Base-by-base conservation (phyloP, 2,113 vertebrate species). In the Sphaerodactylus townsendi region DNA sequence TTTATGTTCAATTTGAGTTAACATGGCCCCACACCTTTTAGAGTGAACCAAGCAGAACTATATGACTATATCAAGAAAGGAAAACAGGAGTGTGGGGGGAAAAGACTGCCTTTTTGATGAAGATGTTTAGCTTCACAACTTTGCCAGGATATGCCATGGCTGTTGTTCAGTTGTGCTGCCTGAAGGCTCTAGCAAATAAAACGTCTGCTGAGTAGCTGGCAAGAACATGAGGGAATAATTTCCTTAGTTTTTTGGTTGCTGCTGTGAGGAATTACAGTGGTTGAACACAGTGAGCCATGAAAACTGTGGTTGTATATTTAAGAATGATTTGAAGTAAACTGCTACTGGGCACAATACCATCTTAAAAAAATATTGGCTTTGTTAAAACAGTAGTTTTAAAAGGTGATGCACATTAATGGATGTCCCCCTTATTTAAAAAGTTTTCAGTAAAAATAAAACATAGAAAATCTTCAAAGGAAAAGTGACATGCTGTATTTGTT, bases 151-250 rank as follows among this genome's bases (percentile, higher is more conserved):
- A n/a, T 75, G 59, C 88, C 71, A 79, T 17, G 46, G 83, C 77
- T 77, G 62, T 75, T 87, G 56, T 76, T 87, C 64, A 73, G 46
- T 81, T 90, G 79, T 85, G 83, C 93, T 91, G 90, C 94, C 88
- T 86, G 79, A 81, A 92, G 90, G 86, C 84, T 87, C 64, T 72
- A 81, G 69, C 86, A 78, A 85, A 79, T 86, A 66, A 84, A 90
- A 91, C 41, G 82, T 81, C 84, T 92, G 87, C 83, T 89, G 88
- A 82, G 77, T 33, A 77, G 78, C 83, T 94, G 86, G 91, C 93
- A 92, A 76, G 89, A 86, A 92, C 94, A 95, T 94, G 77, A 95
- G 95, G 92, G 88, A 96, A 64, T 89, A 95, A 94, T 96, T 95
- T 95, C 85, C 85, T 88, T 76, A 46, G 37, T 85, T 92, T 93